Evolutionary conservation across 2,113 vertebrate genomes (phyloP).

Genomic region (Ictalurus furcatus): DNA sequence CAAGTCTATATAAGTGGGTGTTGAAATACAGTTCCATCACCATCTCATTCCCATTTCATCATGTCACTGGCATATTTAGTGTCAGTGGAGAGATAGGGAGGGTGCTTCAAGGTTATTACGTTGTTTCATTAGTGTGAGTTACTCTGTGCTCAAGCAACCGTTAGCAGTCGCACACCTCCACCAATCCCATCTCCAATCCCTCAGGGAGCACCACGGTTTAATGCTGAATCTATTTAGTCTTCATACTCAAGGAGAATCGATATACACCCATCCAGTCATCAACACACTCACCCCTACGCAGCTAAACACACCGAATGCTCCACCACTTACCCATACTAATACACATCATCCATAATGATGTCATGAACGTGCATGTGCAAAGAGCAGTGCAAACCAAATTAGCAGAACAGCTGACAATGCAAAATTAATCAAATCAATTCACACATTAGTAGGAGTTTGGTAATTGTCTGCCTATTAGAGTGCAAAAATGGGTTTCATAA

Average conservation of each 20-base stretch:
- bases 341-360: conserved; percentile 14
- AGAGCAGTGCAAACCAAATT: not conserved
- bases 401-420: not conserved
- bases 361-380: conserved; percentile 1
- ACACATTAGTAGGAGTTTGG: not conserved
- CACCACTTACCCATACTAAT: not conserved
- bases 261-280: conserved; percentile 27
- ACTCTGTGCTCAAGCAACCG: conserved; percentile 24
- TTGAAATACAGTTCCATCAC: conserved; percentile 3
- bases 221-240: conserved; percentile 52
- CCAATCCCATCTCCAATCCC: conserved; percentile 14
- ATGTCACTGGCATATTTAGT: conserved; percentile 16
- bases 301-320: conserved; percentile 2
- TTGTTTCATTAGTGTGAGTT: conserved; percentile 30
- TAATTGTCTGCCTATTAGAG: not conserved
- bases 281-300: conserved; percentile 20
- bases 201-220: conserved; percentile 45
- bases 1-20: not conserved
- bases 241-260: conserved; percentile 57
- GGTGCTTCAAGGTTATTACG: conserved; percentile 35
- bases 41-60: conserved; percentile 12
- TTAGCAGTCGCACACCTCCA: not conserved
- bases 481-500: not conserved
- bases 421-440: conserved; percentile 15
- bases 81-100: not conserved